phyloP scores from a whole-genome alignment of 2,113 vertebrate genomes.

The Hemicordylus capensis region DNA sequence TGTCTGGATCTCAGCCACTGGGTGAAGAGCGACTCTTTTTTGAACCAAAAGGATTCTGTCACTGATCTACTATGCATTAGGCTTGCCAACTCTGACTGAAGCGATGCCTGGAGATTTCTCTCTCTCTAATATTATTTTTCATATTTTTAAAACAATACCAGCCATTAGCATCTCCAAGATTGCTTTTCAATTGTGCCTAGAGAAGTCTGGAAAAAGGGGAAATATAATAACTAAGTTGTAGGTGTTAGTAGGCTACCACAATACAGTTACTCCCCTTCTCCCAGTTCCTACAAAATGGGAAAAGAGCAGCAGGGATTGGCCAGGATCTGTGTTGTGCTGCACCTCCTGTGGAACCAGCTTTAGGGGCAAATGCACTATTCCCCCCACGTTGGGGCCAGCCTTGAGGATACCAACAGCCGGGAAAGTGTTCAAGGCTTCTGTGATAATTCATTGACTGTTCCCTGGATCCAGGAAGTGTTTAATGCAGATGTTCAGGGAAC shows the following conservation, averaged over 20 bases:
- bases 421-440: not conserved
- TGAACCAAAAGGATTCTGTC: no score
- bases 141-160: no score
- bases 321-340: not conserved
- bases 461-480: slow-evolving; percentile 28
- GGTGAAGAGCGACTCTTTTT: no score
- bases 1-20: no score
- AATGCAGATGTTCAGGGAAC: slow-evolving; percentile 21
- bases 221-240: no score
- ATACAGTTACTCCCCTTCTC: not conserved
- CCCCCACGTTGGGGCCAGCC: not conserved
- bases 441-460: not conserved
- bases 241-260: not conserved
- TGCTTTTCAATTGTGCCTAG: no score
- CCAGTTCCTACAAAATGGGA: not conserved
- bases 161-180: no score
- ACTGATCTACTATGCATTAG: no score
- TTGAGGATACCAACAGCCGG: not conserved
- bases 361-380: not conserved
- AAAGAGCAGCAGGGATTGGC: not conserved
- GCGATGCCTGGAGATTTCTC: no score
- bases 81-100: no score
- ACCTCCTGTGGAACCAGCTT: not conserved
- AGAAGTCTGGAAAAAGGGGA: not conserved
- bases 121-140: no score